These are phyloP conservation scores for Boulengeromyrus knoepffleri DNA, from an alignment of 2,113 vertebrate genomes.

Conservation along the genomic window DNA sequence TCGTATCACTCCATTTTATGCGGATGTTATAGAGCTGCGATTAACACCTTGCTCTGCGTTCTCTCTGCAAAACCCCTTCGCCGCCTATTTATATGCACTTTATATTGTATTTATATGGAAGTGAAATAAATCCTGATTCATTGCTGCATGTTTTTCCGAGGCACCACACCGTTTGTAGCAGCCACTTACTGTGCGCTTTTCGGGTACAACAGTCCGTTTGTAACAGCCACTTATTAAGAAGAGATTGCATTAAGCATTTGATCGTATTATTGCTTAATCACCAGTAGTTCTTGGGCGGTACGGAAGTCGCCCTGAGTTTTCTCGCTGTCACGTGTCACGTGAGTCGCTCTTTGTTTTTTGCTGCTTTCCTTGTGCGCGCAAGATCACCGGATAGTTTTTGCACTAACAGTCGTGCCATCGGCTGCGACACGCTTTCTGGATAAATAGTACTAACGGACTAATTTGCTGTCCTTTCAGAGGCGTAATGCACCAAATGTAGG, in stretches of 20 bases:
- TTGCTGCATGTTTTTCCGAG: background rate
- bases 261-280: background rate
- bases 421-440: background rate
- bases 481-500: background rate
- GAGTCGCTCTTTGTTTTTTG: background rate
- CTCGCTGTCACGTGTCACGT: background rate
- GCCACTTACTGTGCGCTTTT: background rate
- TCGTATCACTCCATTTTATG: background rate
- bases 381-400: background rate
- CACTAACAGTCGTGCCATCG: too few relatives aligned
- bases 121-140: background rate
- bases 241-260: background rate
- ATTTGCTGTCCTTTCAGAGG: background rate
- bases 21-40: background rate
- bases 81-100: background rate
- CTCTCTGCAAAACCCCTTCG: background rate
- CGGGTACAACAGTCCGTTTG: background rate
- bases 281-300: background rate
- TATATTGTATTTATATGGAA: background rate
- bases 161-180: background rate
- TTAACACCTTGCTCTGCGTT: background rate
- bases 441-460: background rate
- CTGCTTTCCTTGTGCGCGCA: background rate
- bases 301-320: background rate
- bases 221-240: background rate